Base-by-base conservation (phyloP, 2,888 invertebrate species). In the Dexiosoma caninum region DNA sequence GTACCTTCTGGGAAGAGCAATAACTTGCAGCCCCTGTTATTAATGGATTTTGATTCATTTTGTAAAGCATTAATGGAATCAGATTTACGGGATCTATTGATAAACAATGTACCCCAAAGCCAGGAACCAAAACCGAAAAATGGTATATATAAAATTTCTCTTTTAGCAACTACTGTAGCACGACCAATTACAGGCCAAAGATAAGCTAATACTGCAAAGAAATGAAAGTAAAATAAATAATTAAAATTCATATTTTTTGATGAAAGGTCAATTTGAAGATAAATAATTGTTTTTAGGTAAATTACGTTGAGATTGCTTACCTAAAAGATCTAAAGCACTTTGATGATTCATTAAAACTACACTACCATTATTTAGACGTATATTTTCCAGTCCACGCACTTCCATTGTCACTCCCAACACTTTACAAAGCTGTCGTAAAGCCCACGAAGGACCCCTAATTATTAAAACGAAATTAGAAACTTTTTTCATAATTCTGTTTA, bases 1-100 rank as follows among this genome's bases (percentile, higher is more conserved):
- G 98, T 98, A 14, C 98, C 98, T 91, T 98, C 98, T 0, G 98
- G 98, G 89, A 97, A 98, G 80, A 98, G 92, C 87, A 96, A 92
- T 62, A 98, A 91, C 89, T 95, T 94, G 12, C 94, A 93, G 91
- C 94, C 94, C 81, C 92, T 91, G 23, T 93, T 91, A 83, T 92
- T 92, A 46, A 95, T 94, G 27, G 93, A 93, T 60, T 91, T 91
- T 2, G 94, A 93, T 82, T 95, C 94, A 79, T 93, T 92, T 87
- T 95, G 95, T 85, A 97, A 92, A 0, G 94, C 93, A 70, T 93
- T 92, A 37, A 94, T 93, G 0, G 97, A 95, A 81, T 94, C 93
- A 46, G 91, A 91, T 37, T 93, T 92, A 32, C 95, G 94, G 0
- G 93, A 92, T 81, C 97, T 91, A 90, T 97, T 94, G 59, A 98